Evolutionary conservation across 1,140 invertebrate species (phyloP), one percentile per base, ranked within the genome.

Genomic region (Leptopilina clavipes): DNA sequence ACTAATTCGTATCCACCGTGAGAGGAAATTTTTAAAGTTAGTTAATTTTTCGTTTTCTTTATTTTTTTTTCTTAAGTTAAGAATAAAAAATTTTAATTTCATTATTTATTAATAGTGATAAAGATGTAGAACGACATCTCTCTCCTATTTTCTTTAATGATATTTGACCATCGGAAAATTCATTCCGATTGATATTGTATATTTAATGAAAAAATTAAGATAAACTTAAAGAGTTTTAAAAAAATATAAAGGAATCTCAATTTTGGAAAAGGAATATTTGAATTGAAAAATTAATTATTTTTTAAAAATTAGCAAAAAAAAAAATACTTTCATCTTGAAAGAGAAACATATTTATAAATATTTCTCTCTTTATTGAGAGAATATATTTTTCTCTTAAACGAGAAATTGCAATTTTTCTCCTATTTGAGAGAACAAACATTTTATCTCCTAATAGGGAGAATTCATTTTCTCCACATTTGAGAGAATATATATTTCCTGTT

Each of bases 181-280:
- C 1, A 31, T 65, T 65, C 22, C 59, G 25, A 65, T n/a, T 31
- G n/a, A 65, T 31, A 14, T 65, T 31, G 59, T 65, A 65, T 19
- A 65, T 65, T 65, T 25, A 22, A 25, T 12, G 22, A 31, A 65
- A 10, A 54, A 65, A 65, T 65, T n/a, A n/a, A n/a, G 22, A n/a
- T 14, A 37, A 9, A 22, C 56, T 19, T 22, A 10, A 19, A 19
- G 56, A 22, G 22, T 59, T 12, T 25, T 19, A 54, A 19, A 17
- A 17, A 19, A 10, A 18, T 59, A 12, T 5, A 65, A 65, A 65
- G 59, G 22, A 65, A 31, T n/a, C 0, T 65, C 14, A 22, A 65
- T 65, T 65, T 65, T 65, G 59, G 59, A n/a, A 65, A 65, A 65
- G 8, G 11, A 22, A 65, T 8, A 31, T 37, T 65, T 65, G 22